These are phyloP conservation scores for Nephotettix cincticeps DNA, from an alignment of 1,140 invertebrate genomes.

Conservation along the genomic window DNA sequence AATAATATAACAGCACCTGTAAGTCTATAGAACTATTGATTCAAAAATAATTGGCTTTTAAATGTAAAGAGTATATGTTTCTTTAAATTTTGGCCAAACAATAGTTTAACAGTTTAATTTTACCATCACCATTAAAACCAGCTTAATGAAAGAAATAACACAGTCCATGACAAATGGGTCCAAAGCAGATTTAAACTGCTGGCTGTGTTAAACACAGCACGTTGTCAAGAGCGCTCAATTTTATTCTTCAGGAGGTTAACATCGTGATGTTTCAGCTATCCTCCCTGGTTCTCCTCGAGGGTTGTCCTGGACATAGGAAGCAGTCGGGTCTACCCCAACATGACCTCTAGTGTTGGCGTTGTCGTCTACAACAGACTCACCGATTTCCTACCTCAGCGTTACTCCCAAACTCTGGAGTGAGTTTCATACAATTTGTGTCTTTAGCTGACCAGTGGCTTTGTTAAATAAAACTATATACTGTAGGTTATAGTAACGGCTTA, in stretches of 20 bases:
- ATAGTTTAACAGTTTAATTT: neutral
- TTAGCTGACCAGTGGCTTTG: too few species aligned
- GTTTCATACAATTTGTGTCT: slow-evolving; percentile 23
- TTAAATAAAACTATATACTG: too few species aligned
- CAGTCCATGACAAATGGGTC: too few species aligned
- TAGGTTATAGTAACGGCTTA: too few species aligned
- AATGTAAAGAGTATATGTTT: neutral
- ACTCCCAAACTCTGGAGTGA: slow-evolving; percentile 30
- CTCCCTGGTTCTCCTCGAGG: slow-evolving; percentile 28
- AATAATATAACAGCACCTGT: too few species aligned
- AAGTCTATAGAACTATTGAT: too few species aligned
- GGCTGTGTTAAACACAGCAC: too few species aligned
- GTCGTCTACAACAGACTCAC: slow-evolving; percentile 34
- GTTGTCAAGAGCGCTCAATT: too few species aligned
- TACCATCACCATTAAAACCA: neutral
- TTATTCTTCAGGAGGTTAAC: too few species aligned
- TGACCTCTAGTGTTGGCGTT: slow-evolving; percentile 29
- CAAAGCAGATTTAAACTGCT: too few species aligned
- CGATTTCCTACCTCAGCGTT: slow-evolving; percentile 32
- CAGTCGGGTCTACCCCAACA: neutral
- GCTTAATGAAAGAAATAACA: too few species aligned
- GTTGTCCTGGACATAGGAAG: slow-evolving; percentile 25
- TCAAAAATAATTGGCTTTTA: too few species aligned
- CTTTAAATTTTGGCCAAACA: neutral
- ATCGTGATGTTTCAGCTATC: slow-evolving; percentile 36